Evolutionary conservation across 2,888 invertebrate species (phyloP).

Genomic region (Ellobium chinense): DNA sequence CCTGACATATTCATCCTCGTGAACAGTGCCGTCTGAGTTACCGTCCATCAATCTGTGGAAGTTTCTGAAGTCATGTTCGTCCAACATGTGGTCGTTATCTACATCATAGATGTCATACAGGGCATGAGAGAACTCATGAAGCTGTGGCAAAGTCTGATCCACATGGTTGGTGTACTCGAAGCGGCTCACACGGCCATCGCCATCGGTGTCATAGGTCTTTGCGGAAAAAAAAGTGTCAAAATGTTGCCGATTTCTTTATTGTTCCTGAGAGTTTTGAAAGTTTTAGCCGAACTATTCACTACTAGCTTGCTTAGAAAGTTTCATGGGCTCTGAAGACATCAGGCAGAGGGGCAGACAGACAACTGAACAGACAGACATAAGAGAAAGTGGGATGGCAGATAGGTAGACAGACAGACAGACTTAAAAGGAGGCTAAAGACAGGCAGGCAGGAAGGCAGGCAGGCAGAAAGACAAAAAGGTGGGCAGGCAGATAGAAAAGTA

Average conservation of each 20-base stretch:
- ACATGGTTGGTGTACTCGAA: conserved; percentile 41
- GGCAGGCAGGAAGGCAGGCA: too few species aligned
- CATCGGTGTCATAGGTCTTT: conserved; percentile 20
- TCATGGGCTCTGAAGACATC: not conserved
- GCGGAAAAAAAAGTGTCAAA: not conserved
- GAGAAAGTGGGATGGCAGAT: too few species aligned
- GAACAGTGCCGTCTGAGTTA: conserved; percentile 20
- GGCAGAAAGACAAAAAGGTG: too few species aligned
- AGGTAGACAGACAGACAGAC: too few species aligned
- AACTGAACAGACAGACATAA: too few species aligned
- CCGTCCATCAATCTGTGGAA: conserved; percentile 38
- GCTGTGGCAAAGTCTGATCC: conserved; percentile 21
- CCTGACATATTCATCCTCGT: conserved; percentile 23
- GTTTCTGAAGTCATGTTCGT: conserved; percentile 40
- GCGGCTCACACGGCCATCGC: conserved; percentile 32
- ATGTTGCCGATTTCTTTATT: too few species aligned
- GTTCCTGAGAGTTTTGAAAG: too few species aligned
- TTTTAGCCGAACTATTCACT: too few species aligned
- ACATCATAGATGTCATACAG: conserved; percentile 46
- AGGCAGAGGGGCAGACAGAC: too few species aligned
- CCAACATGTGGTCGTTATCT: conserved; percentile 35
- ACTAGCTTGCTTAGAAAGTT: not conserved
- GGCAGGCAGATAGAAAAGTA: too few species aligned
- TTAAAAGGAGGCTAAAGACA: too few species aligned
- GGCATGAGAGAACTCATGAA: conserved; percentile 33